A percentile compares a stretch with the other conserved stretches of the same genome.
Conservation (phyloP, 2,113 vertebrate species). For the Patagioenas fasciata region DNA sequence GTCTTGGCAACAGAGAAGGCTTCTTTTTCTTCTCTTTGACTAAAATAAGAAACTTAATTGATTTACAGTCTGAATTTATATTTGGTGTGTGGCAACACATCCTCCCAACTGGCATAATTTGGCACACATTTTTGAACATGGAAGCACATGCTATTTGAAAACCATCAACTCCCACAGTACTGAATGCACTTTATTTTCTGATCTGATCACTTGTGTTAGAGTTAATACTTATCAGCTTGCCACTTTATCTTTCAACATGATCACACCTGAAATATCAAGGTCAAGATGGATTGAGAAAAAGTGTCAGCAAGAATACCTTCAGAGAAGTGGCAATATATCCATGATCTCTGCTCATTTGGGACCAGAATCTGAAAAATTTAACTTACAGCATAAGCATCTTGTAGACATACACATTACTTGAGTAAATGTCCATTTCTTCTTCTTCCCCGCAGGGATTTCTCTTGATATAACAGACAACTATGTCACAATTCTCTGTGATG, state of each 20-base stretch:
- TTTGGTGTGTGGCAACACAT: neutral
- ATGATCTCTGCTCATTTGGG: neutral
- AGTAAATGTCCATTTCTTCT: neutral
- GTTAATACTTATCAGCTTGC: neutral
- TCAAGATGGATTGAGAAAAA: neutral
- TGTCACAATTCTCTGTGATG: neutral
- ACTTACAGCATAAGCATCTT: neutral
- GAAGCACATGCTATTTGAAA: neutral
- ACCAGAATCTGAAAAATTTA: neutral
- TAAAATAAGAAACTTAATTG: neutral
- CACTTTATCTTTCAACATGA: neutral
- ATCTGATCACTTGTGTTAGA: neutral
- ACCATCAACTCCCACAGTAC: neutral
- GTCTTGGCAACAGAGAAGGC: neutral
- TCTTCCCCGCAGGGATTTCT: neutral
- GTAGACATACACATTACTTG: neutral
- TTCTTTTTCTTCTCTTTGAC: neutral
- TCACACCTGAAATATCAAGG: neutral
- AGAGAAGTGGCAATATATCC: neutral
- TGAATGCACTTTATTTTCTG: neutral
- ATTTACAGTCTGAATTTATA: neutral
- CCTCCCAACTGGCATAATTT: neutral
- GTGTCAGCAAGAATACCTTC: neutral
- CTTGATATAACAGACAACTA: neutral
- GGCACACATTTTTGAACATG: neutral